Conservation (phyloP, 2,797 vertebrate genomes). For the Alectoris magna region DNA sequence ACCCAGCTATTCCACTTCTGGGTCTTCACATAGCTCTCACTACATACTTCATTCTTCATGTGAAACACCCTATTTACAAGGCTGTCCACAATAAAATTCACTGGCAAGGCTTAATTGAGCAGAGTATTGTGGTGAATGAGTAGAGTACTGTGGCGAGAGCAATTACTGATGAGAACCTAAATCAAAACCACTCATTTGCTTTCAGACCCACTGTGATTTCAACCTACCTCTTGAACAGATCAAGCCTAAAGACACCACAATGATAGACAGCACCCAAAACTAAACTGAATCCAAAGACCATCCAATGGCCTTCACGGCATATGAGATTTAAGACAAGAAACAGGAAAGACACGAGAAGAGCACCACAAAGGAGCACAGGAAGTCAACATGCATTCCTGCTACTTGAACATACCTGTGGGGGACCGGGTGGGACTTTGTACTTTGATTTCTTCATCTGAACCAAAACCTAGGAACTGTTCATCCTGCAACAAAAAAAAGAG, state of each 20-base stretch:
- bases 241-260: neutral
- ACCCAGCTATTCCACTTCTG: neutral
- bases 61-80: neutral
- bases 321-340: neutral
- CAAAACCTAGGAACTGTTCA: slow-evolving; percentile 95
- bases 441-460: slow-evolving; percentile 90
- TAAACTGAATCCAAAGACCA: neutral
- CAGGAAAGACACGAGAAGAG: neutral
- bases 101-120: neutral
- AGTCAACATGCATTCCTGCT: neutral
- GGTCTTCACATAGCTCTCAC: neutral
- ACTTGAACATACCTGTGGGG: slow-evolving; percentile 84
- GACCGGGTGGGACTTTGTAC: slow-evolving; percentile 87
- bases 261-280: neutral
- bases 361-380: neutral
- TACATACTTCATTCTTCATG: neutral
- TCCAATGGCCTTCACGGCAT: neutral
- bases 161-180: neutral
- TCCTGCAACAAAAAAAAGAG: slow-evolving; percentile 84
- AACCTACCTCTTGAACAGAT: neutral
- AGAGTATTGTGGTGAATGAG: neutral
- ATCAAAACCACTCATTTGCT: neutral
- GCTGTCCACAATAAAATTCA: neutral
- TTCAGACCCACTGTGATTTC: neutral
- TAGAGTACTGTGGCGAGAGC: neutral